Conservation (phyloP, 2,113 vertebrate species). For the Tychaedon coryphoeus region DNA sequence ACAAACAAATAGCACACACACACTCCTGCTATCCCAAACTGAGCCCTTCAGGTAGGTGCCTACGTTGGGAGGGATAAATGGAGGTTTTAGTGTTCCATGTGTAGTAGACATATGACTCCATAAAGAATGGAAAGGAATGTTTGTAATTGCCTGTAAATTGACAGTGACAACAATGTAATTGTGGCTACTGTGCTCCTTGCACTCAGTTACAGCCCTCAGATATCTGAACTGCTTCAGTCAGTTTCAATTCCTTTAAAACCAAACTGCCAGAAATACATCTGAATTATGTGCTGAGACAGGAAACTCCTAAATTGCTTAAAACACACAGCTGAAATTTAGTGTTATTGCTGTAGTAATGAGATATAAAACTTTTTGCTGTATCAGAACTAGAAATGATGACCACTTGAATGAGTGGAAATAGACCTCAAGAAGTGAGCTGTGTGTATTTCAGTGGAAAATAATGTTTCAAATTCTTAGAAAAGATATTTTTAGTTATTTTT, state of each 20-base stretch:
- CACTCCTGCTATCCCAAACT: background rate
- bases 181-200: background rate
- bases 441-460: background rate
- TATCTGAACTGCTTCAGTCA: background rate
- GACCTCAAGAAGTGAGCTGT: background rate
- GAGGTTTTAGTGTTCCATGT: background rate
- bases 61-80: background rate
- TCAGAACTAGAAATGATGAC: background rate
- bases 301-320: background rate
- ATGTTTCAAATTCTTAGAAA: background rate
- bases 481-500: background rate
- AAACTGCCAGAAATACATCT: background rate
- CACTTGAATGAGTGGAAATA: background rate
- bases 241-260: background rate
- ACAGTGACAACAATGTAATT: background rate
- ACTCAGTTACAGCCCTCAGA: background rate
- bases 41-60: background rate
- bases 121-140: background rate
- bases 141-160: background rate
- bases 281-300: background rate
- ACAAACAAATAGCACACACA: fast-evolving
- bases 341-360: background rate
- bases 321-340: background rate
- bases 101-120: background rate
- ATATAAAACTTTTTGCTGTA: background rate